These are phyloP conservation scores for Cladorhizidae sp. DNA, from an alignment of 37 sponge, comb jelly and placozoan genomes.

Conservation along the genomic window DNA sequence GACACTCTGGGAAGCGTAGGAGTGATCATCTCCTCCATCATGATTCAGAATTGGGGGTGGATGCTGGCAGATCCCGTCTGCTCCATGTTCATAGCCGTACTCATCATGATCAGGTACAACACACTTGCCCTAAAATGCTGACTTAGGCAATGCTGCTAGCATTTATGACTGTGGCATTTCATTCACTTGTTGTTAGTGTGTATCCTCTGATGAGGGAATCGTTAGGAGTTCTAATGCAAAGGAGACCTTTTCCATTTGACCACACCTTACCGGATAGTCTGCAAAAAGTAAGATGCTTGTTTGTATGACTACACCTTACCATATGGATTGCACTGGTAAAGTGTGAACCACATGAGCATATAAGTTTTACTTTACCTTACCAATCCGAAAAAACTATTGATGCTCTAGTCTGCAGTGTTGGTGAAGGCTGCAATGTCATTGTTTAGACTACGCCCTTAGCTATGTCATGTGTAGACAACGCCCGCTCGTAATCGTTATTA, in stretches of 20 bases:
- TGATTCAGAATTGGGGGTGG: slow-evolving; percentile 85
- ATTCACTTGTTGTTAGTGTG: slow-evolving; percentile 51
- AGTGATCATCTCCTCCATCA: slow-evolving; percentile 84
- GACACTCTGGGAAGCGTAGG: slow-evolving; percentile 94
- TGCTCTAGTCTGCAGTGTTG: too few relatives aligned
- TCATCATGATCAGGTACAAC: slow-evolving; percentile 73
- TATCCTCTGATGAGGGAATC: slow-evolving; percentile 81
- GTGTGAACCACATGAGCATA: neutral
- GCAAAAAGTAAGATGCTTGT: neutral
- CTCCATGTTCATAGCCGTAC: slow-evolving; percentile 86
- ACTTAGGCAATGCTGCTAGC: neutral
- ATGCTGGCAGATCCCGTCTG: slow-evolving; percentile 91
- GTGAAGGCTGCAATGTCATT: too few relatives aligned
- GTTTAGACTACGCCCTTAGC: too few relatives aligned
- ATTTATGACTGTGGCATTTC: neutral
- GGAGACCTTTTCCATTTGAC: slow-evolving; percentile 64
- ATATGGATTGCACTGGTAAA: neutral
- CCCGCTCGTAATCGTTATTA: too few relatives aligned
- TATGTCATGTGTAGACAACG: too few relatives aligned
- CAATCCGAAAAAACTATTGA: too few relatives aligned
- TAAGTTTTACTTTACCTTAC: neutral
- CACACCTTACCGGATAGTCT: slow-evolving; percentile 43
- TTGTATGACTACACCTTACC: neutral
- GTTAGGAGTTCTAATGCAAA: slow-evolving; percentile 77
- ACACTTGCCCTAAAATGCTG: neutral